A percentile compares a stretch with the other conserved stretches of the same genome.
Evolutionary conservation across 2,888 invertebrate genomes (phyloP).

Genomic region (Acholoe squamosa): DNA sequence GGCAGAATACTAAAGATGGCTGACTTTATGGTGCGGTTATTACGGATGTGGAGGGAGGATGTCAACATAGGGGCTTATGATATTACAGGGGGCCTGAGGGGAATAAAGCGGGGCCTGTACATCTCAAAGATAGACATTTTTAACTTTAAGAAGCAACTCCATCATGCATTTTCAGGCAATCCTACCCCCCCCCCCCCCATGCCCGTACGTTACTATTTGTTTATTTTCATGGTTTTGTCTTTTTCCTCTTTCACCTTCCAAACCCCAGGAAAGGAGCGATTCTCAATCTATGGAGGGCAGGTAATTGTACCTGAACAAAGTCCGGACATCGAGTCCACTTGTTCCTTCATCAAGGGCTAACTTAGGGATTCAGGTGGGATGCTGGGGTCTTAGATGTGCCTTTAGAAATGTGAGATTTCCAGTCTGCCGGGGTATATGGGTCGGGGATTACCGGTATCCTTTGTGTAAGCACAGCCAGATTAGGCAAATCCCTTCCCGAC

Average conservation of each 20-base stretch:
- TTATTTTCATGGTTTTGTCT: too few relatives aligned
- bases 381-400: slow-evolving; percentile 21
- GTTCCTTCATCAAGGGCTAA: neutral
- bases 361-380: slow-evolving; percentile 14
- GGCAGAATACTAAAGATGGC: slow-evolving; percentile 13
- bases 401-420: slow-evolving; percentile 38
- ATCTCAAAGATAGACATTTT: too few relatives aligned
- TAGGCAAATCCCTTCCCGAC: slow-evolving; percentile 44
- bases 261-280: neutral
- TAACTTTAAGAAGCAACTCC: too few relatives aligned
- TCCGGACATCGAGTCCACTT: too few relatives aligned
- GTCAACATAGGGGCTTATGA: too few relatives aligned
- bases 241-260: neutral
- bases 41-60: too few relatives aligned
- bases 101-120: too few relatives aligned
- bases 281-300: neutral
- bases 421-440: slow-evolving; percentile 24
- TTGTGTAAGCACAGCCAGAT: slow-evolving; percentile 43
- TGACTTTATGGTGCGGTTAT: neutral
- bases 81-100: too few relatives aligned
- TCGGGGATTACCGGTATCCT: slow-evolving; percentile 45
- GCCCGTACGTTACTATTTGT: neutral
- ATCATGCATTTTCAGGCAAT: too few relatives aligned
- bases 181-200: neutral
- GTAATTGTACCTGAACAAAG: neutral